Evolutionary conservation across 2,797 vertebrate genomes (phyloP).

Genomic region (Ficedula albicollis): DNA sequence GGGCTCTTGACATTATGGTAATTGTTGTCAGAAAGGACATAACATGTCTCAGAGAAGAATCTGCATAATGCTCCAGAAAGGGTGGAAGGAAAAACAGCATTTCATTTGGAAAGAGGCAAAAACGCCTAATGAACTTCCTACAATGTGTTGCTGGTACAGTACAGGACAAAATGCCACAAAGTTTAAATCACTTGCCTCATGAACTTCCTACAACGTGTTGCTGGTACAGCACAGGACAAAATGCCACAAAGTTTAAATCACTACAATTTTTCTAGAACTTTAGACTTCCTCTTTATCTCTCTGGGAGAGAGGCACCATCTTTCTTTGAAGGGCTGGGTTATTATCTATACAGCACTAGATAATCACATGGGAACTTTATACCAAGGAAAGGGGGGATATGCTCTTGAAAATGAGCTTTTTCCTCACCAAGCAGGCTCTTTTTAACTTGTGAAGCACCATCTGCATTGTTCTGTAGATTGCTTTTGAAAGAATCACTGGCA

Average conservation of each 20-base stretch:
- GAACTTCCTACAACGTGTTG: neutral
- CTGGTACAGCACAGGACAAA: neutral
- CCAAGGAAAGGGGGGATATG: neutral
- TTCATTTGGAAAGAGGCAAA: neutral
- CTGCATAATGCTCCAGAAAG: neutral
- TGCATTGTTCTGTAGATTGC: neutral
- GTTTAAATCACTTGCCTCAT: neutral
- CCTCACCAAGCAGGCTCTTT: neutral
- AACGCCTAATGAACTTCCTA: neutral
- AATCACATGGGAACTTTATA: neutral
- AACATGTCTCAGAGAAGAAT: neutral
- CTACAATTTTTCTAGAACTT: neutral
- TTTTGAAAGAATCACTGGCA: neutral
- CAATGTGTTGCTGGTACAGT: neutral
- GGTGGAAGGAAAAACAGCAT: neutral
- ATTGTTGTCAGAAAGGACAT: neutral
- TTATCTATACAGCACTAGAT: neutral
- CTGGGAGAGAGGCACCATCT: neutral
- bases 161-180: neutral
- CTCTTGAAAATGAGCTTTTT: neutral
- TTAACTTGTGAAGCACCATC: neutral
- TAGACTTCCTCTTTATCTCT: neutral
- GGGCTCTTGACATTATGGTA: conserved; percentile 3
- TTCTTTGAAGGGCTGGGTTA: neutral
- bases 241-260: neutral